Evolutionary conservation across 2,113 vertebrate genomes (phyloP).

Genomic region (Cichladusa arquata): DNA sequence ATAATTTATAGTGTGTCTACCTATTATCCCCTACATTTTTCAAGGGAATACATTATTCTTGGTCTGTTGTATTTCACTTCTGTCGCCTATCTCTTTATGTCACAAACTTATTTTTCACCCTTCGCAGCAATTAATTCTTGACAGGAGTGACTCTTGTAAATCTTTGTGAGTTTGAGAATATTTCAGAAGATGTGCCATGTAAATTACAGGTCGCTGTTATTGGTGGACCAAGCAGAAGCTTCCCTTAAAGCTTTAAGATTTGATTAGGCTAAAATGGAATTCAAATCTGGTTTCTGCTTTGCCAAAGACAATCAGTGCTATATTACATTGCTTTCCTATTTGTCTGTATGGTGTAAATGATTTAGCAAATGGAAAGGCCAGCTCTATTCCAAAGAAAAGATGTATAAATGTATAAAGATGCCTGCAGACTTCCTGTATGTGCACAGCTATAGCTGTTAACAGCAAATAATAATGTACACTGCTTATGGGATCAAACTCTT

Average conservation of each 20-base stretch:
- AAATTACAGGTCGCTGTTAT: background rate
- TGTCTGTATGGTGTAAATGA: background rate
- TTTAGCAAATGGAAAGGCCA: background rate
- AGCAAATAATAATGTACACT: background rate
- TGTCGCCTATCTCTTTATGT: background rate
- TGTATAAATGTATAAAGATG: background rate
- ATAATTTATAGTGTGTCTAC: background rate
- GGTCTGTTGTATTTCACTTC: background rate
- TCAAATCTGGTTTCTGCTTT: background rate
- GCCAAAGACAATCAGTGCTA: background rate
- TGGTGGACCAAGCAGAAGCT: background rate
- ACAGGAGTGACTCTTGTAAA: background rate
- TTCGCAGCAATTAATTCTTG: background rate
- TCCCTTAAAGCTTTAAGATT: background rate
- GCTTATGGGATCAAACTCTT: background rate
- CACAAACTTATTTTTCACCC: background rate
- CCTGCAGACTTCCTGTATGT: background rate
- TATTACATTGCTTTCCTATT: background rate
- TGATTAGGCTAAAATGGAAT: background rate
- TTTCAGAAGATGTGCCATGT: background rate
- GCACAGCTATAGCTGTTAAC: background rate
- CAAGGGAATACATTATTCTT: background rate
- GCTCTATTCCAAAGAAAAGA: background rate
- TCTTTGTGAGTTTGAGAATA: background rate
- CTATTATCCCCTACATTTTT: background rate